Percentiles rank a stretch among this genome's conserved stretches.
phyloP scores from a whole-genome alignment of 1,140 invertebrate species.

The Drosophila grimshawi region DNA sequence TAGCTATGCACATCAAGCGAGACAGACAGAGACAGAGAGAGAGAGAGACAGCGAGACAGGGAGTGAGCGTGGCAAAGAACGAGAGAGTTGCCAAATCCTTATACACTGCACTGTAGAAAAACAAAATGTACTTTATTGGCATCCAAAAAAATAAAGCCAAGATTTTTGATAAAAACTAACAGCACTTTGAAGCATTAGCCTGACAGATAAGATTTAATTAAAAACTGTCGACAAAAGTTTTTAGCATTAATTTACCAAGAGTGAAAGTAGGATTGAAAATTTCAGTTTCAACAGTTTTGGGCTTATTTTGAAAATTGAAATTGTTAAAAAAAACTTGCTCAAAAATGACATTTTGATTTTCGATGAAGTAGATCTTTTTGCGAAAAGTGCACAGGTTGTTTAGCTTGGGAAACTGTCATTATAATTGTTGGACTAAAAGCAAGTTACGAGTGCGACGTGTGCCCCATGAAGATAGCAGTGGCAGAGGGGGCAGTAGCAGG shows the following conservation, averaged over 20 bases:
- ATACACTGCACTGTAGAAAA: background rate
- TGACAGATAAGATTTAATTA: no score
- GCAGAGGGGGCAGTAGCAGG: background rate
- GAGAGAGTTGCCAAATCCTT: background rate
- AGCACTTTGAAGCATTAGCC: no score
- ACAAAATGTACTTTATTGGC: background rate
- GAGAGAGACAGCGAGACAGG: background rate
- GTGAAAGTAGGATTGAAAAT: no score
- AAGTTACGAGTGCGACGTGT: slow-evolving; percentile 46
- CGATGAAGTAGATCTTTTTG: no score
- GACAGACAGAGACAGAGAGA: background rate
- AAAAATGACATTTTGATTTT: background rate
- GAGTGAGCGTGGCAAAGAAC: background rate
- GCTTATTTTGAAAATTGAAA: no score
- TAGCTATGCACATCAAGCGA: slow-evolving; percentile 55
- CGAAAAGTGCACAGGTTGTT: background rate
- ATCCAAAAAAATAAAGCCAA: background rate
- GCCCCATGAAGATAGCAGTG: slow-evolving; percentile 10
- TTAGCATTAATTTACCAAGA: no score
- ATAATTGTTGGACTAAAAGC: slow-evolving; percentile 43
- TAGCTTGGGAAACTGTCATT: slow-evolving; percentile 37
- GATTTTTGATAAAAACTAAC: no score
- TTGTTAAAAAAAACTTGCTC: no score
- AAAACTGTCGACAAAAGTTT: no score
- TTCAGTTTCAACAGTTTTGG: no score